Conservation (phyloP, 2,797 vertebrate species). For the Squalus acanthias region DNA sequence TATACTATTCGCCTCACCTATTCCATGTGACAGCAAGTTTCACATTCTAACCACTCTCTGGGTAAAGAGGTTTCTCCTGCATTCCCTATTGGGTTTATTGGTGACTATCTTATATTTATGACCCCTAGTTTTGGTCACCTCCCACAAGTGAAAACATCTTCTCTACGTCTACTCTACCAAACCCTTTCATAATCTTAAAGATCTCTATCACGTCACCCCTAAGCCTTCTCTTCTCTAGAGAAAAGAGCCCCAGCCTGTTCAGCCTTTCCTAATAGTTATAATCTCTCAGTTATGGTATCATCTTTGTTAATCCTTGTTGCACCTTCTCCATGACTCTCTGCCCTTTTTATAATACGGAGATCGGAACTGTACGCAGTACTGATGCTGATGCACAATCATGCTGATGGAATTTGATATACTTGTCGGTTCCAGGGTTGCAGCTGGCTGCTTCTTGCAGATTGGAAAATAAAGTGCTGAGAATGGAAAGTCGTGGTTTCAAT, state of each 20-base stretch:
- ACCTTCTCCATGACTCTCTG: no score
- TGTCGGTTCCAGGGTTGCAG: not conserved
- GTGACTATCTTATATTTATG: not conserved
- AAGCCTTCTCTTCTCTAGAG: not conserved
- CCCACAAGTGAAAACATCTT: not conserved
- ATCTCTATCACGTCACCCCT: not conserved
- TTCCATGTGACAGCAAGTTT: not conserved
- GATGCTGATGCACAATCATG: not conserved
- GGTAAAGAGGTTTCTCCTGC: not conserved
- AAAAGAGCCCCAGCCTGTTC: not conserved
- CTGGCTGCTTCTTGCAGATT: not conserved
- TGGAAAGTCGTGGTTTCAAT: not conserved
- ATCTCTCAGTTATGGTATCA: not conserved
- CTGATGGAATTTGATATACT: not conserved
- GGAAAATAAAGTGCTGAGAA: constrained; percentile 5
- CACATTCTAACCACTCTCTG: not conserved
- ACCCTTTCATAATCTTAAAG: not conserved
- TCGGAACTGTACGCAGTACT: not conserved
- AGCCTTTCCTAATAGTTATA: not conserved
- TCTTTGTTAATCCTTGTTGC: not conserved
- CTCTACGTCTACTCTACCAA: not conserved
- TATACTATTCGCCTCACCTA: not conserved
- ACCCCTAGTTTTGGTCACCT: not conserved
- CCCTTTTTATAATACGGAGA: not conserved
- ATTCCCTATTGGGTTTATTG: not conserved